Conservation (phyloP, 2,113 vertebrate species). For the Amphilophus citrinellus region DNA sequence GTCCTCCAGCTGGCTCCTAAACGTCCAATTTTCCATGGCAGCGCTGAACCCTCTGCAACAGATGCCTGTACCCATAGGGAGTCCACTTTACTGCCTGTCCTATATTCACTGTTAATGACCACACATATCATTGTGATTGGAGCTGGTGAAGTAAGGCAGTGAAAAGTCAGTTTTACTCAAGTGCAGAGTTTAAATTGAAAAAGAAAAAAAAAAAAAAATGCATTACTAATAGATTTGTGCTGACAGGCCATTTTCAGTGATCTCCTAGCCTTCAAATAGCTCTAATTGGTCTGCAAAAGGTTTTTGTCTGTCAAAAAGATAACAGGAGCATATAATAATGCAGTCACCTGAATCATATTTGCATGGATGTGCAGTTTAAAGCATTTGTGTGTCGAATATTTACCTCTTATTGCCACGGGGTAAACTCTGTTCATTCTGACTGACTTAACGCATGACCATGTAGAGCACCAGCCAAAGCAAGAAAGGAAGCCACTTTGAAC, state of each 20-base stretch:
- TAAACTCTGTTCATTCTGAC: slow-evolving; percentile 6
- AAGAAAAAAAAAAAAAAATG: neutral
- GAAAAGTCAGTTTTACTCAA: slow-evolving; percentile 37
- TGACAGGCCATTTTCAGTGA: slow-evolving; percentile 9
- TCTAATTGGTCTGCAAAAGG: slow-evolving; percentile 41
- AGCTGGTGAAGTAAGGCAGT: slow-evolving; percentile 4
- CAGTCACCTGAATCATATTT: slow-evolving; percentile 16
- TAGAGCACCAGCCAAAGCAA: slow-evolving; percentile 15
- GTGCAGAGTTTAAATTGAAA: slow-evolving; percentile 3
- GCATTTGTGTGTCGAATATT: neutral
- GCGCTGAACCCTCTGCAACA: slow-evolving; percentile 73
- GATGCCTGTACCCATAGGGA: slow-evolving; percentile 75
- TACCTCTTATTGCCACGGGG: neutral
- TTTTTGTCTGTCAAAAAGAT: slow-evolving; percentile 17
- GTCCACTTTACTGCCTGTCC: slow-evolving; percentile 67
- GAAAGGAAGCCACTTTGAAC: slow-evolving; percentile 3
- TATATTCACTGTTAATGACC: slow-evolving; percentile 61
- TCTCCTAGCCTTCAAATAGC: slow-evolving; percentile 7
- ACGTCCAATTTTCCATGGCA: slow-evolving; percentile 80
- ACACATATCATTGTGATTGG: slow-evolving; percentile 46
- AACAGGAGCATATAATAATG: slow-evolving; percentile 18
- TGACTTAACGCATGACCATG: slow-evolving; percentile 18
- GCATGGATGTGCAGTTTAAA: slow-evolving; percentile 4
- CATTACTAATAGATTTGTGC: neutral
- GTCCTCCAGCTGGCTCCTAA: slow-evolving; percentile 81